Base-by-base conservation (phyloP, 2,797 vertebrate genomes). In the Parotocinclus haroldoi region DNA sequence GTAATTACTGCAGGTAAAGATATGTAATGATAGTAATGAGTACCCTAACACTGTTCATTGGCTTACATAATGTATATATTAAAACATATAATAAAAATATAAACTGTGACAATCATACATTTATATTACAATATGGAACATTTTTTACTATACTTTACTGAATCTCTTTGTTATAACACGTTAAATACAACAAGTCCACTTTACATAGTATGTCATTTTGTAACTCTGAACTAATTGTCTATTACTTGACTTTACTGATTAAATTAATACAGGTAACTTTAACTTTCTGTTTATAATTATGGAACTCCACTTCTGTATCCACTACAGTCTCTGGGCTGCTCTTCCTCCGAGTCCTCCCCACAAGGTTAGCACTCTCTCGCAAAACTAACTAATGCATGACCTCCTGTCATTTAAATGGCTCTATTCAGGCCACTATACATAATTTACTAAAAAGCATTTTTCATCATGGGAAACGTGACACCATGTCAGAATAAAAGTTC, bases 311-410 rank as follows among this genome's bases (percentile, higher is more conserved):
- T 45, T 3, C 44, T 45, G 44, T 45, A 17, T 17, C 48, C 16
- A 38, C 7, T 8, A 19, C 8, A 8, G 7, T 40, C 16, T 4
- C 12, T 40, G 16, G 39, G 10, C 36, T 53, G 11, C 9, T 19
- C 37, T 61, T 36, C 52, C 50, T 61, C n/a, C n/a, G 36, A 55
- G 44, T 51, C 65, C 57, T 66, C 10, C 27, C 39, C 39, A 12
- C 64, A 69, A 63, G 19, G 53, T 64, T 60, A 39, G 63, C 14
- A 64, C 3, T 59, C 17, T 42, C 66, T 50, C 16, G 1, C 45
- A 58, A 67, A 74, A 74, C 72, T 76, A 63, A 76, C 64, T 74
- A 76, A 76, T 74, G 66, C 53, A 79, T 76, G 55, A 72, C 56
- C 68, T 63, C 42, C 63, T 67, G 70, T 62, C n/a, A n/a, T 52